These are phyloP conservation scores for Steinernema carpocapsae DNA, from an alignment of 2,888 invertebrate genomes.

Conservation along the genomic window DNA sequence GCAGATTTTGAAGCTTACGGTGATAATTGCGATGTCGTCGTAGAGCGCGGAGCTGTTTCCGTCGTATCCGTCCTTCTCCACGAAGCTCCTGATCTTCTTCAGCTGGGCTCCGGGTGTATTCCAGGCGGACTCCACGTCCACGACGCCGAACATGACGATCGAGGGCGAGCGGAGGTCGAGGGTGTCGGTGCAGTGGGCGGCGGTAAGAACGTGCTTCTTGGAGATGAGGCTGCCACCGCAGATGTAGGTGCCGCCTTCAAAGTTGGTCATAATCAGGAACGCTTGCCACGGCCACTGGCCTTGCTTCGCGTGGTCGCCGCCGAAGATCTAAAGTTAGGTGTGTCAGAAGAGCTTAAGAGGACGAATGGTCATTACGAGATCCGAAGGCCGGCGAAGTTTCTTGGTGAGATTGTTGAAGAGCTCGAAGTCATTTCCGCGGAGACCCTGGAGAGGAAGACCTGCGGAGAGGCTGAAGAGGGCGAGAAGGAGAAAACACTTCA, in stretches of 20 bases:
- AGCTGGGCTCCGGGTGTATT: conserved; percentile 4
- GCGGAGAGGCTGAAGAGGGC: neutral
- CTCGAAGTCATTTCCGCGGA: neutral
- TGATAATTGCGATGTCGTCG: conserved; percentile 14
- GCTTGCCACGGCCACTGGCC: conserved; percentile 24
- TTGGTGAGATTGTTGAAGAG: neutral
- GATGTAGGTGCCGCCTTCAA: neutral
- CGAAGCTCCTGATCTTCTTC: neutral
- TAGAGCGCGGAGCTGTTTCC: neutral
- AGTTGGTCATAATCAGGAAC: neutral
- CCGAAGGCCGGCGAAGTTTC: neutral
- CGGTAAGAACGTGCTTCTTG: neutral
- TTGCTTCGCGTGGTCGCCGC: neutral
- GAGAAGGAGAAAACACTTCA: conserved; percentile 16
- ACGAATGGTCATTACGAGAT: neutral
- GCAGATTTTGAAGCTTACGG: neutral
- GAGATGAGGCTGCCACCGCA: conserved; percentile 12
- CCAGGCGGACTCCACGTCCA: conserved; percentile 1
- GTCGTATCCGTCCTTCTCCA: neutral
- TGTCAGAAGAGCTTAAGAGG: neutral
- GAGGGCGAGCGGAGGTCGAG: neutral
- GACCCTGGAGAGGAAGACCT: neutral
- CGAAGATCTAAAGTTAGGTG: neutral
- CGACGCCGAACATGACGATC: neutral
- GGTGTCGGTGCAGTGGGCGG: conserved; percentile 17